Conservation (phyloP, 2,797 vertebrate species). For the Psittacula derbiana region DNA sequence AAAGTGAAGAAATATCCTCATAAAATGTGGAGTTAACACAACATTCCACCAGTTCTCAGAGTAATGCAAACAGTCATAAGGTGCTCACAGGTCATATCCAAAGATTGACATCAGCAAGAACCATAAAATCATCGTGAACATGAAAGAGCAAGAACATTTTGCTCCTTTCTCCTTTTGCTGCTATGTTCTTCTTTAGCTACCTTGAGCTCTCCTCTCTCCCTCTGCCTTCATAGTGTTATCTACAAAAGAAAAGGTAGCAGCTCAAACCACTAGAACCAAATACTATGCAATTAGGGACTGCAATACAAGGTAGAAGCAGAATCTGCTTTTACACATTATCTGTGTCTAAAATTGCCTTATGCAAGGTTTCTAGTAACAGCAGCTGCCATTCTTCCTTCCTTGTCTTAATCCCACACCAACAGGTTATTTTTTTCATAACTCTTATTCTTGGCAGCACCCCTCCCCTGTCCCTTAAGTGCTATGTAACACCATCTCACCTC, state of each 20-base stretch:
- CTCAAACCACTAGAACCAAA: background rate
- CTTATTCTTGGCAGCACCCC: background rate
- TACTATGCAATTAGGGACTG: background rate
- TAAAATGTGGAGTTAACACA: background rate
- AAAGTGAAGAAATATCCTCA: background rate
- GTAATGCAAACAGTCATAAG: background rate
- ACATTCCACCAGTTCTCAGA: background rate
- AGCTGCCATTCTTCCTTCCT: background rate
- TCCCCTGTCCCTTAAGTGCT: background rate
- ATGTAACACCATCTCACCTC: background rate
- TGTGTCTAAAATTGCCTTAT: background rate
- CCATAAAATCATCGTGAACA: background rate
- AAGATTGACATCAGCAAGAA: background rate
- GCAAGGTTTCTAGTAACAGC: background rate
- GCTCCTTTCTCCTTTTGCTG: background rate
- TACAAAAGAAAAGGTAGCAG: background rate
- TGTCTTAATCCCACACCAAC: background rate
- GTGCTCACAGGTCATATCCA: background rate
- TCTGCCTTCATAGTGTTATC: background rate
- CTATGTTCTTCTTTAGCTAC: background rate
- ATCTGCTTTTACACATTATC: background rate
- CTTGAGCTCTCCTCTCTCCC: background rate
- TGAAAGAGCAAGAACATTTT: background rate
- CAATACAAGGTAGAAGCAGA: background rate
- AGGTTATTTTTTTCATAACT: background rate